These are phyloP conservation scores for Brachionus calyciflorus DNA, from an alignment of 1,140 invertebrate species.

Conservation along the genomic window DNA sequence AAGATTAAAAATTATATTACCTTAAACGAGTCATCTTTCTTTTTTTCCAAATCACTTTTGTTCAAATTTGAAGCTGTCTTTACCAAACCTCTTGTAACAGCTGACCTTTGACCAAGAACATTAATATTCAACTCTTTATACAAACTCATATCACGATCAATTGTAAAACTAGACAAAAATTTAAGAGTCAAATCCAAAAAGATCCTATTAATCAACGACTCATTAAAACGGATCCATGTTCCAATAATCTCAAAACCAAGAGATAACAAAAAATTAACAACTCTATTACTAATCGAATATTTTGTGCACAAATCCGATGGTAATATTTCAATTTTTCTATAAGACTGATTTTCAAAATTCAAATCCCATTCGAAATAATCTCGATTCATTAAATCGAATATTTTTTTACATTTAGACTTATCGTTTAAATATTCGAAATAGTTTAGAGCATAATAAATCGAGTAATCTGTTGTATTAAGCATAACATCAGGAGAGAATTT, in stretches of 20 bases:
- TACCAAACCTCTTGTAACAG: background rate
- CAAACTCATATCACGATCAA: constrained; percentile 36
- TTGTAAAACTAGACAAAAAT: constrained; percentile 22
- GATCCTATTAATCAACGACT: background rate
- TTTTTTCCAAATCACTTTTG: background rate
- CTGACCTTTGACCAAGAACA: constrained; percentile 29
- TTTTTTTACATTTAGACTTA: background rate
- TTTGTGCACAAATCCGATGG: constrained; percentile 12
- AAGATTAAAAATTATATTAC: constrained; percentile 23
- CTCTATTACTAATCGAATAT: constrained; percentile 8
- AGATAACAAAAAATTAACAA: constrained; percentile 34
- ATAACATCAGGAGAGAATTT: constrained; percentile 40
- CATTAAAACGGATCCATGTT: constrained; percentile 36
- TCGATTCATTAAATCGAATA: background rate
- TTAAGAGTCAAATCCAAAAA: constrained; percentile 33
- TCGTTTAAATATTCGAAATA: constrained; percentile 38
- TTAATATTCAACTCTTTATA: constrained; percentile 45
- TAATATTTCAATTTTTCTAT: constrained; percentile 19
- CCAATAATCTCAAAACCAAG: constrained; percentile 37
- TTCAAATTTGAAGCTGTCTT: constrained; percentile 37
- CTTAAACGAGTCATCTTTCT: constrained; percentile 4
- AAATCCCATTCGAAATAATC: constrained; percentile 8
- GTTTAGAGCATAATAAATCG: constrained; percentile 16
- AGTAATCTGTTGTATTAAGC: background rate
- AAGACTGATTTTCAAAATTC: background rate